Evolutionary conservation across 2,113 vertebrate genomes (phyloP).

Genomic region (Psilopogon haemacephalus): DNA sequence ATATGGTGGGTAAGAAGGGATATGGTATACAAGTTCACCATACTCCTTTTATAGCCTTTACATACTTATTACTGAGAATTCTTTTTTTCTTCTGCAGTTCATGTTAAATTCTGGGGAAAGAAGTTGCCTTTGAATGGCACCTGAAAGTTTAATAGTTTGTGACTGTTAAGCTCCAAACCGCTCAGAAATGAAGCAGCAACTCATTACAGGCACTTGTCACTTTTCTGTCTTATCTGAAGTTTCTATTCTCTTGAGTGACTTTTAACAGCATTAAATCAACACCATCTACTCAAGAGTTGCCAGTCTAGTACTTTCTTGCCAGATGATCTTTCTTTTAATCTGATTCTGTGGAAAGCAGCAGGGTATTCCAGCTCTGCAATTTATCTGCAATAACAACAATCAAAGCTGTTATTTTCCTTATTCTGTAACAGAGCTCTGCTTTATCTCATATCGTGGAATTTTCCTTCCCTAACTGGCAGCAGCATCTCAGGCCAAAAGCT

Average conservation of each 20-base stretch:
- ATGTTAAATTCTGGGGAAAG: neutral
- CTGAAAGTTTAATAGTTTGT: slow-evolving; percentile 1
- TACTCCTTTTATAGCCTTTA: neutral
- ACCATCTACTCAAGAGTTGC: slow-evolving; percentile 1
- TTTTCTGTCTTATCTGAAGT: slow-evolving; percentile 40
- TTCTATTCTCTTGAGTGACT: slow-evolving; percentile 34
- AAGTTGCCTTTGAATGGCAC: neutral
- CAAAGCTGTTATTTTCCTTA: slow-evolving; percentile 3
- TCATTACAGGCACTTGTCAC: slow-evolving; percentile 10
- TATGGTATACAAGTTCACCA: neutral
- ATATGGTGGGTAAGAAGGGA: neutral
- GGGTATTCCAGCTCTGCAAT: neutral
- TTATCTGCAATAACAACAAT: slow-evolving; percentile 20
- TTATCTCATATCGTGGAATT: neutral
- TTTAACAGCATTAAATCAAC: slow-evolving; percentile 50
- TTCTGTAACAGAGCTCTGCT: neutral
- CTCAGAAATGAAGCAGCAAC: slow-evolving; percentile 38
- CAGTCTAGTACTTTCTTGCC: slow-evolving; percentile 15
- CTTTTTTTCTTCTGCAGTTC: neutral
- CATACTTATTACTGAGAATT: neutral
- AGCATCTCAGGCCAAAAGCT: neutral
- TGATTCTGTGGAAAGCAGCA: slow-evolving; percentile 31
- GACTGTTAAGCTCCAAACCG: neutral
- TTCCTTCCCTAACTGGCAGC: neutral
- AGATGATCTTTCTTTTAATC: slow-evolving; percentile 55